Conservation (phyloP, 1,140 invertebrate species). For the Orchesella cincta region DNA sequence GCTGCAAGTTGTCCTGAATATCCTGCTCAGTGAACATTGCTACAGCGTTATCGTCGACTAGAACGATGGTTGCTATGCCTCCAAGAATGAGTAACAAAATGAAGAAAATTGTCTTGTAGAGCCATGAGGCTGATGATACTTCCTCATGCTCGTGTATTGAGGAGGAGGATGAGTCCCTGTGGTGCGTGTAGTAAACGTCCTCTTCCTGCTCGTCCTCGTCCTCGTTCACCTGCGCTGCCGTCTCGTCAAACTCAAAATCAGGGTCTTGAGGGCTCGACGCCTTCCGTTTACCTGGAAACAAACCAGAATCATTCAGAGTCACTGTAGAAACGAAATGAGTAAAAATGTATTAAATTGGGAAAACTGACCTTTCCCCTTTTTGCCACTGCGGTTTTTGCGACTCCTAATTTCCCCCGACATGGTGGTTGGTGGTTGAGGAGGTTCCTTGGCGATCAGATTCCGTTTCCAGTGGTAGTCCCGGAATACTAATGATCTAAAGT, state of each 20-base stretch:
- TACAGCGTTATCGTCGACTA: background rate
- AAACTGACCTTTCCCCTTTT: background rate
- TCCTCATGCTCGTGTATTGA: background rate
- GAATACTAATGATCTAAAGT: background rate
- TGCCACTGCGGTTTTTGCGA: background rate
- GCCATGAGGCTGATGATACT: background rate
- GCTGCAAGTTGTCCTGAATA: too few species aligned
- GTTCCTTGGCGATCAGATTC: background rate
- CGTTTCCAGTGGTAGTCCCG: constrained; percentile 6
- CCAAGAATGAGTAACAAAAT: background rate
- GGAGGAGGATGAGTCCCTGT: background rate
- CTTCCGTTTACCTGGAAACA: too few species aligned
- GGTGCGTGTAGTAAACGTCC: background rate
- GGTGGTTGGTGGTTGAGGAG: background rate
- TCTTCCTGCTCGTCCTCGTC: background rate
- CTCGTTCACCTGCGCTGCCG: background rate
- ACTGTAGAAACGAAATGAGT: too few species aligned
- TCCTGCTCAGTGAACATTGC: too few species aligned
- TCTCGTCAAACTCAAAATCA: background rate
- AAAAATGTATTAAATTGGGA: background rate
- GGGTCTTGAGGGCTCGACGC: background rate
- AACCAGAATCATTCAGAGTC: too few species aligned
- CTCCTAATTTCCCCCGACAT: constrained; percentile 2
- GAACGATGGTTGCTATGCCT: constrained; percentile 1
- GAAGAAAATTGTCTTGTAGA: background rate